Percentiles rank a stretch among this genome's conserved stretches.
These are phyloP conservation scores for Habrosyne pyritoides DNA, from an alignment of 2,888 invertebrate genomes.

Conservation along the genomic window DNA sequence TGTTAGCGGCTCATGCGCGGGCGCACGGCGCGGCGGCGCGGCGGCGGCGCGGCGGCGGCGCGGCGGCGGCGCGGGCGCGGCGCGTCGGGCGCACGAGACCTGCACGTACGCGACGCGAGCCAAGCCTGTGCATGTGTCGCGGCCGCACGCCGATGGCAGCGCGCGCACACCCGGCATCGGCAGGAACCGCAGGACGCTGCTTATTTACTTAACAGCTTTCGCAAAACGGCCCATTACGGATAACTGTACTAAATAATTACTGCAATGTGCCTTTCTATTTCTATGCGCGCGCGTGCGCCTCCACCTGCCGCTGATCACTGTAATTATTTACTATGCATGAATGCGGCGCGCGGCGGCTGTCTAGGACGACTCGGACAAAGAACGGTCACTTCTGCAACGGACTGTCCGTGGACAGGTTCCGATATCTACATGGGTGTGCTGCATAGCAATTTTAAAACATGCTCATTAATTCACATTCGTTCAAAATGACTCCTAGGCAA, in stretches of 20 bases:
- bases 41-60: slow-evolving; percentile 10
- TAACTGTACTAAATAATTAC: slow-evolving; percentile 84
- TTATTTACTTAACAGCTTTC: slow-evolving; percentile 83
- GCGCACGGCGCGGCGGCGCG: slow-evolving; percentile 30
- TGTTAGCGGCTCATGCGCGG: slow-evolving; percentile 29
- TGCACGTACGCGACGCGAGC: slow-evolving; percentile 14
- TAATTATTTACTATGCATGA: slow-evolving; percentile 84
- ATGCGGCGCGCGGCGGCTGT: slow-evolving; percentile 72
- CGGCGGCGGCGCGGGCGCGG: neutral
- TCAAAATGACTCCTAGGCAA: slow-evolving; percentile 56
- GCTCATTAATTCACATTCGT: slow-evolving; percentile 68
- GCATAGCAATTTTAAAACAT: slow-evolving; percentile 66
- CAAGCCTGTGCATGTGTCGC: slow-evolving; percentile 22
- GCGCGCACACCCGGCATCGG: slow-evolving; percentile 68
- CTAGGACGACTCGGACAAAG: slow-evolving; percentile 80
- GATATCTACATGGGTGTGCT: slow-evolving; percentile 72
- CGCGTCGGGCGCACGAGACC: neutral
- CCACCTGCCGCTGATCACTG: slow-evolving; percentile 81
- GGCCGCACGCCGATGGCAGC: slow-evolving; percentile 19
- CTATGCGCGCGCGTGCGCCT: slow-evolving; percentile 78
- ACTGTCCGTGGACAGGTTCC: slow-evolving; percentile 67
- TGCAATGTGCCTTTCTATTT: slow-evolving; percentile 84
- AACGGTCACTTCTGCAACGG: slow-evolving; percentile 68
- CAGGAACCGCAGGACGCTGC: slow-evolving; percentile 74
- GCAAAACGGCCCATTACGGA: slow-evolving; percentile 81